These are phyloP conservation scores for Lepeophtheirus salmonis DNA, from an alignment of 1,140 invertebrate genomes.

Conservation along the genomic window DNA sequence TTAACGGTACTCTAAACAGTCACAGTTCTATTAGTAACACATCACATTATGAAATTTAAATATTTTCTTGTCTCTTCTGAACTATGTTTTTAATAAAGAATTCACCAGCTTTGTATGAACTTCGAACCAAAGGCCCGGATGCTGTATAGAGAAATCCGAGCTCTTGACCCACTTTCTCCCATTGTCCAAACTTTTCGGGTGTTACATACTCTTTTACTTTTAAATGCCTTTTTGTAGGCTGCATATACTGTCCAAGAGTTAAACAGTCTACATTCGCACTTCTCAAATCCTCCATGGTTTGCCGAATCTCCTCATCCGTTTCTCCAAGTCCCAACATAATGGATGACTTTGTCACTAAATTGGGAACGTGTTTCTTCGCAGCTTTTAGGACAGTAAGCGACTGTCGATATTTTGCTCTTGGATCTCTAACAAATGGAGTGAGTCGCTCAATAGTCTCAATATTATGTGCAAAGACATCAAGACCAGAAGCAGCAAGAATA, in stretches of 20 bases:
- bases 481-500: slow-evolving; percentile 53
- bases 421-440: slow-evolving; percentile 76
- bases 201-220: slow-evolving; percentile 88
- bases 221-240: slow-evolving; percentile 87
- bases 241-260: slow-evolving; percentile 98
- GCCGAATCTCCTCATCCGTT: slow-evolving; percentile 66
- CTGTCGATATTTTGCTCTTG: slow-evolving; percentile 57
- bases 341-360: slow-evolving; percentile 87
- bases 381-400: slow-evolving; percentile 57
- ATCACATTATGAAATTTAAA: too few relatives aligned
- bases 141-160: slow-evolving; percentile 92
- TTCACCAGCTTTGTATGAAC: slow-evolving; percentile 92
- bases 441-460: slow-evolving; percentile 76
- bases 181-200: slow-evolving; percentile 78
- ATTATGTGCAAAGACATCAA: slow-evolving; percentile 93
- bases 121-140: slow-evolving; percentile 86
- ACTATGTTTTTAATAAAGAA: slow-evolving; percentile 65
- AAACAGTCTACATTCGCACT: slow-evolving; percentile 70
- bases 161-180: slow-evolving; percentile 63
- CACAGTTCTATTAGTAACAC: too few relatives aligned
- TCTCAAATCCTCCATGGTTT: slow-evolving; percentile 67
- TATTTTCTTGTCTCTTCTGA: slow-evolving; percentile 38
- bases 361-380: slow-evolving; percentile 53
- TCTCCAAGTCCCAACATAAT: slow-evolving; percentile 94
- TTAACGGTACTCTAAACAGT: too few relatives aligned